A percentile compares a stretch with the other conserved stretches of the same genome.
These are phyloP conservation scores for Clarias platycephalus DNA, from an alignment of 2,797 vertebrate species.

Conservation along the genomic window DNA sequence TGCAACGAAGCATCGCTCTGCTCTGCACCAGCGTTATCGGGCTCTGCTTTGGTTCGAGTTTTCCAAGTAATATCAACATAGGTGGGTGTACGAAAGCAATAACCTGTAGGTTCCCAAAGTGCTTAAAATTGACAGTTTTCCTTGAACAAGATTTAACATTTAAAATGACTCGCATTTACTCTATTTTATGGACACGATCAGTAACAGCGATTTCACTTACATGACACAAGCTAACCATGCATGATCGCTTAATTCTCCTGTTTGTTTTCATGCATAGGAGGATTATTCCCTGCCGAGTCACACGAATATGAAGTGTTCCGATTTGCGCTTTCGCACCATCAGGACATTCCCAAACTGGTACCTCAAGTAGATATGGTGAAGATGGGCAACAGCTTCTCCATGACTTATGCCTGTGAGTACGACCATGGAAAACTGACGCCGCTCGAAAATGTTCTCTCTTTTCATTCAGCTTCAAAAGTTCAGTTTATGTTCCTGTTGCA, in stretches of 20 bases:
- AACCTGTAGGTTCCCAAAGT: not conserved
- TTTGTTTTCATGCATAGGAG: constrained; percentile 77
- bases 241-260: not conserved
- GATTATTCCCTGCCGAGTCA: constrained; percentile 94
- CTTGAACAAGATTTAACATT: not conserved
- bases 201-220: not conserved
- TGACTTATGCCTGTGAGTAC: constrained; percentile 98
- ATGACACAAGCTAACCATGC: not conserved
- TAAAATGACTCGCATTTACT: not conserved
- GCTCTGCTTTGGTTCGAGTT: constrained; percentile 97
- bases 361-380: constrained; percentile 99
- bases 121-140: not conserved
- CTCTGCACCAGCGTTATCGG: constrained; percentile 98
- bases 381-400: constrained; percentile 97
- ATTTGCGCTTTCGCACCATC: constrained; percentile 94
- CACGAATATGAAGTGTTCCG: constrained; percentile 99
- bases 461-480: constrained; percentile 38
- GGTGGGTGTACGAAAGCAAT: constrained; percentile 77
- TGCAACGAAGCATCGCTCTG: constrained; percentile 97
- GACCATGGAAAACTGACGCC: not conserved
- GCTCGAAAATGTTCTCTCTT: not conserved
- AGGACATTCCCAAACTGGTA: constrained; percentile 96
- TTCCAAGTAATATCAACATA: constrained; percentile 99
- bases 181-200: not conserved
- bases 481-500: constrained; percentile 43